Evolutionary conservation across 2,113 vertebrate genomes (phyloP).

Genomic region (Lanius ludovicianus): DNA sequence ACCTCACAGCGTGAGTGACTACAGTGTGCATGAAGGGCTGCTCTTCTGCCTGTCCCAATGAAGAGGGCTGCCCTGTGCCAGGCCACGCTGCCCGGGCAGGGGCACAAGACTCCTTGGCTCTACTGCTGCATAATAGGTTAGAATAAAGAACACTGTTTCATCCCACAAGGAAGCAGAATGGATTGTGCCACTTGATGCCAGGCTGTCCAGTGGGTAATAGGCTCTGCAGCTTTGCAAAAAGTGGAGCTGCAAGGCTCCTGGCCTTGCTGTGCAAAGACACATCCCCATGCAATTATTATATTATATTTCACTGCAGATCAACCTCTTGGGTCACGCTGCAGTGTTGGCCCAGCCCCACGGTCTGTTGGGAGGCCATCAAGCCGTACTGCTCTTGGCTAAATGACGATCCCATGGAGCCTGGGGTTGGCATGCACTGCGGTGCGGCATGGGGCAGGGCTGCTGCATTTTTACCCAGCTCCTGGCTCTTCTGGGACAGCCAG

Average conservation of each 20-base stretch:
- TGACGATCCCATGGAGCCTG: neutral
- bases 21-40: accelerated
- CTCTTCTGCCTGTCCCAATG: neutral
- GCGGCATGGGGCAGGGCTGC: neutral
- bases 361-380: neutral
- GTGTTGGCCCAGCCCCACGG: neutral
- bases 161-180: neutral
- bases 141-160: neutral
- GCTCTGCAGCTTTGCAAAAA: neutral
- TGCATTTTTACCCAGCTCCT: neutral
- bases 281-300: neutral
- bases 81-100: accelerated
- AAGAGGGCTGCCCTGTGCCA: neutral
- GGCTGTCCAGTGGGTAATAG: neutral
- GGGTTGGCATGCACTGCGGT: accelerated
- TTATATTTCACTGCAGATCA: neutral
- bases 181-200: neutral
- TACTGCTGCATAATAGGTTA: accelerated
- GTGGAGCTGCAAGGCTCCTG: neutral
- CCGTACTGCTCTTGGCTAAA: neutral
- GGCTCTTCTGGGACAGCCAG: neutral
- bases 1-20: neutral
- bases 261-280: neutral
- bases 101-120: neutral
- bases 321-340: neutral